Evolutionary conservation across 1,140 invertebrate species (phyloP).

Genomic region (Lanistes nyassanus): DNA sequence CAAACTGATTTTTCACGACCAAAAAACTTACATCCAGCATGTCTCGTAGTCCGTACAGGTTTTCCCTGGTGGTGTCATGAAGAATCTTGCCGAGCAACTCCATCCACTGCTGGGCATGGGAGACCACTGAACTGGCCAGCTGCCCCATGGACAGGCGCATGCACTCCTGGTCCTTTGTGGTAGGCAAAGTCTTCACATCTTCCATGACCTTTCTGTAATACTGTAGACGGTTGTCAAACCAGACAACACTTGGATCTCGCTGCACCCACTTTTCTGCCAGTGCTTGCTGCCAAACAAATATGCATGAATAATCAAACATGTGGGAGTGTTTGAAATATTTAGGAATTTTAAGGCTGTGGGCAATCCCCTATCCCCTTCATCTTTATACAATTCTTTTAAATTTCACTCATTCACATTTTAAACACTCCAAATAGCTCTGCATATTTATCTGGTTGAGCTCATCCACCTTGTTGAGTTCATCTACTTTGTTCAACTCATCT

Average conservation of each 20-base stretch:
- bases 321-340: not conserved
- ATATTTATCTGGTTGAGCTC: too few relatives aligned
- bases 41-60: slow-evolving; percentile 54
- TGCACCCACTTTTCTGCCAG: slow-evolving; percentile 77
- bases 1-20: not conserved
- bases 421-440: too few relatives aligned
- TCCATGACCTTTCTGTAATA: slow-evolving; percentile 83
- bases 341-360: too few relatives aligned
- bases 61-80: slow-evolving; percentile 63
- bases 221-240: slow-evolving; percentile 85
- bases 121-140: slow-evolving; percentile 58
- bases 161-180: slow-evolving; percentile 63
- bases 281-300: slow-evolving; percentile 48
- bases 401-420: too few relatives aligned
- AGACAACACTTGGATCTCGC: slow-evolving; percentile 76
- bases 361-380: too few relatives aligned
- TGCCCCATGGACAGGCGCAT: slow-evolving; percentile 62
- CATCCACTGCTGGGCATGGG: slow-evolving; percentile 66
- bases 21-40: slow-evolving; percentile 60
- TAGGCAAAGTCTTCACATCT: slow-evolving; percentile 69
- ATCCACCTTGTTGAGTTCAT: too few relatives aligned
- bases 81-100: slow-evolving; percentile 64
- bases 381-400: too few relatives aligned
- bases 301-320: not conserved
- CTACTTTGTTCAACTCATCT: too few relatives aligned